Evolutionary conservation across 92 coral and sea anemone species (phyloP).

Genomic region (Heliopora coerulea): DNA sequence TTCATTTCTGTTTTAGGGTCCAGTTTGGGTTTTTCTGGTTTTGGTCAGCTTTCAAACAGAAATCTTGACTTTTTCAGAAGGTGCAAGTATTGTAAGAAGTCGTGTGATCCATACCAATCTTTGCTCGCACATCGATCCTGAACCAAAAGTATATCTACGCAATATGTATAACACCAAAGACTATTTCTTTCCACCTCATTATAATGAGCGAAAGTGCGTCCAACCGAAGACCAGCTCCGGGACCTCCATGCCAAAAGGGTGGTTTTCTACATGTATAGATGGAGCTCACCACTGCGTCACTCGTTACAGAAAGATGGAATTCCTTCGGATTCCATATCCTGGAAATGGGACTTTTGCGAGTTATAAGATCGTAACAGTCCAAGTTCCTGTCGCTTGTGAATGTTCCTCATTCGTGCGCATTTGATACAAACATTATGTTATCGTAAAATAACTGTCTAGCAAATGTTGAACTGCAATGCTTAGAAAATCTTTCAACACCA

Average conservation of each 20-base stretch:
- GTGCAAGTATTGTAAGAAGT: neutral
- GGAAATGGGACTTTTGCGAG: conserved; percentile 13
- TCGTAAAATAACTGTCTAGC: too few species aligned
- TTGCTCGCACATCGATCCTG: conserved; percentile 13
- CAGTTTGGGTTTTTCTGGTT: too few species aligned
- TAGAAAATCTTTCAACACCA: too few species aligned
- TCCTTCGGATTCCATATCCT: conserved; percentile 20
- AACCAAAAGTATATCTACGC: conserved; percentile 14
- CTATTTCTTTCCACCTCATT: conserved; percentile 21
- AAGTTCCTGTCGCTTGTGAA: conserved; percentile 39
- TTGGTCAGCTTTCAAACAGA: too few species aligned
- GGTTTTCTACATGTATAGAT: conserved; percentile 25
- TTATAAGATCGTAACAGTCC: neutral
- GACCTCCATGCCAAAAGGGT: neutral
- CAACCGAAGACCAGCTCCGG: neutral
- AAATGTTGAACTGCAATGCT: too few species aligned
- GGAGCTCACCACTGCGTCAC: conserved; percentile 28
- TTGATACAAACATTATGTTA: neutral
- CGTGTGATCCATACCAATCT: conserved; percentile 21
- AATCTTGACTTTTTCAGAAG: too few species aligned
- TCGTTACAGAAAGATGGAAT: conserved; percentile 21
- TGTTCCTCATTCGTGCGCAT: neutral
- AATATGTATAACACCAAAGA: conserved; percentile 30
- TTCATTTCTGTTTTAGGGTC: too few species aligned
- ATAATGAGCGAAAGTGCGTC: conserved; percentile 21